Evolutionary conservation across 2,113 vertebrate species (phyloP).

Genomic region (Tenrec ecaudatus): DNA sequence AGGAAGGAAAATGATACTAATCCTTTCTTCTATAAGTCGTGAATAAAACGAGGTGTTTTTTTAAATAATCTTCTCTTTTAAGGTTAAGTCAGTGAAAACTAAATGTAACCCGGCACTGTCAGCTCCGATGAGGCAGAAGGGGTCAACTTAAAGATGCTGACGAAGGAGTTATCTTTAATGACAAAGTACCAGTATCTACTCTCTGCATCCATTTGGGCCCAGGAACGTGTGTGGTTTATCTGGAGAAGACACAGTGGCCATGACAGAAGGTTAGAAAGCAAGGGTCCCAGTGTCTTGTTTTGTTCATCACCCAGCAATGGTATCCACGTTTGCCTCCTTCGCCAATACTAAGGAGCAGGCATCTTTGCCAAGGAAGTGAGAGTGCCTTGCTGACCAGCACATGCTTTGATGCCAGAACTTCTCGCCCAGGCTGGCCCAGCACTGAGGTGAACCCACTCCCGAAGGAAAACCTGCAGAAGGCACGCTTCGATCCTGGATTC

Average conservation of each 20-base stretch:
- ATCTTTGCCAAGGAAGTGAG: not conserved
- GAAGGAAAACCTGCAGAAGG: not conserved
- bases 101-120: slow-evolving; percentile 65
- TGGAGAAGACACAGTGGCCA: not conserved
- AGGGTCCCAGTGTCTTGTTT: not conserved
- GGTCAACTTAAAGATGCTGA: not conserved
- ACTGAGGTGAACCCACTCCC: not conserved
- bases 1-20: slow-evolving; percentile 89
- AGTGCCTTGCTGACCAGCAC: not conserved
- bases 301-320: not conserved
- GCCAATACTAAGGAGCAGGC: not conserved
- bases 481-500: not conserved
- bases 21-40: slow-evolving; percentile 86
- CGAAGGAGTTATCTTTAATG: not conserved
- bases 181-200: not conserved
- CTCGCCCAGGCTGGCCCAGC: not conserved
- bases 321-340: not conserved
- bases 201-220: not conserved
- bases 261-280: not conserved
- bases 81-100: slow-evolving; percentile 83
- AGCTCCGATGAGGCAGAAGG: not conserved
- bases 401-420: not conserved
- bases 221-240: not conserved
- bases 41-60: slow-evolving; percentile 73
- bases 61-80: slow-evolving; percentile 22